Base-by-base conservation (phyloP, 2,888 invertebrate species). In the Conus canariensis region DNA sequence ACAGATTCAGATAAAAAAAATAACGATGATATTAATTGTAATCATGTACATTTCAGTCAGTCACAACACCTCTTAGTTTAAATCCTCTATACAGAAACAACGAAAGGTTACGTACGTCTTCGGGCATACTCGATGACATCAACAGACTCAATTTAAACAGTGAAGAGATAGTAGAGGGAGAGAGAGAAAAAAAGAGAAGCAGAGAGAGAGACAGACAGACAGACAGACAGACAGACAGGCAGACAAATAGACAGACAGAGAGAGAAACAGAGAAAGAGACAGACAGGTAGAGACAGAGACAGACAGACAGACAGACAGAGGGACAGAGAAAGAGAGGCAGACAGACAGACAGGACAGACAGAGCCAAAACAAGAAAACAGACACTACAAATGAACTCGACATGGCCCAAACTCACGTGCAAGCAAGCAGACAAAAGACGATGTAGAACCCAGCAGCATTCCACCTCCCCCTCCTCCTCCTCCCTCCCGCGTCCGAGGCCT, bases 51-150 rank as follows among this genome's bases (percentile, higher is more conserved):
- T n/a, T n/a, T n/a, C n/a, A n/a, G n/a, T n/a, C n/a, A n/a, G n/a
- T n/a, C n/a, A n/a, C n/a, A n/a, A n/a, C n/a, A n/a, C n/a, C n/a
- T n/a, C n/a, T n/a, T n/a, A n/a, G n/a, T n/a, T n/a, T n/a, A n/a
- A n/a, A n/a, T n/a, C n/a, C n/a, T n/a, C n/a, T n/a, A n/a, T n/a
- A 2, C 0, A 30, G 2, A 30, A 2, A 30, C 0, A 2, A 30
- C 0, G 30, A 30, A 30, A 2, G 2, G 2, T 0, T 1, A 2
- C 0, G 2, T 0, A 30, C 0, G 30, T n/a, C n/a, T n/a, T n/a
- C n/a, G n/a, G n/a, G n/a, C n/a, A n/a, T n/a, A n/a, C n/a, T n/a
- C n/a, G n/a, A n/a, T n/a, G n/a, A n/a, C n/a, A n/a, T n/a, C n/a
- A n/a, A n/a, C n/a, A n/a, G n/a, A n/a, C n/a, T n/a, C 60, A 60